Conservation (phyloP, 2,888 invertebrate species). For the Pristionchus maxplancki region DNA sequence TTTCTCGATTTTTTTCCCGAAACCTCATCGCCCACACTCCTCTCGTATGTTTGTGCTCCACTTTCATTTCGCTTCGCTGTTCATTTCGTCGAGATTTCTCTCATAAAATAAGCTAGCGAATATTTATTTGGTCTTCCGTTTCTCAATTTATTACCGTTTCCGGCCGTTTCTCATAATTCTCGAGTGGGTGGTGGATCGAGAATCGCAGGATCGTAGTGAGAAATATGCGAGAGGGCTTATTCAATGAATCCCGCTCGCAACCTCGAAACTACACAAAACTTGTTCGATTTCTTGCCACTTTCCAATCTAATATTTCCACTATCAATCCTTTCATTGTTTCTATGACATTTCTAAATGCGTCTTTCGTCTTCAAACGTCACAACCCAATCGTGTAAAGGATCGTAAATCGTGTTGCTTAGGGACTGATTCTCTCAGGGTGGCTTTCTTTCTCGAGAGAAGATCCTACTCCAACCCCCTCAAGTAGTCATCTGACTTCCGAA, state of each 20-base stretch:
- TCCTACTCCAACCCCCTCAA: neutral
- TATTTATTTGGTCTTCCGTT: neutral
- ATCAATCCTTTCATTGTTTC: neutral
- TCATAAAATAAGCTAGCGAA: neutral
- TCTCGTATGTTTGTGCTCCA: neutral
- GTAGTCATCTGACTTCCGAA: too few species aligned
- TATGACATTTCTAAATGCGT: neutral
- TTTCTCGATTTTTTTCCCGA: neutral
- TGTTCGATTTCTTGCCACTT: neutral
- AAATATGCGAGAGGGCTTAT: neutral
- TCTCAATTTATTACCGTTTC: neutral
- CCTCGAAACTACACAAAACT: neutral
- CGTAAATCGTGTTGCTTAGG: conserved; percentile 2
- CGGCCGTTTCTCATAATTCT: neutral
- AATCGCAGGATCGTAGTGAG: neutral
- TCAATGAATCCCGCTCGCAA: too few species aligned
- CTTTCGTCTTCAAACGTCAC: neutral
- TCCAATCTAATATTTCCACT: neutral
- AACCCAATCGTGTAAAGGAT: neutral
- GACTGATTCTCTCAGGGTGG: neutral
- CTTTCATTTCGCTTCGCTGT: neutral
- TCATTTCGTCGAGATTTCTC: neutral
- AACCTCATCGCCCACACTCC: neutral
- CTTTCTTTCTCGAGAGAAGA: neutral
- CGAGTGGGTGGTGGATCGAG: neutral